A percentile compares a stretch with the other conserved stretches of the same genome.
Conservation (phyloP, 2,888 invertebrate species). For the Coleophora flavipennella region DNA sequence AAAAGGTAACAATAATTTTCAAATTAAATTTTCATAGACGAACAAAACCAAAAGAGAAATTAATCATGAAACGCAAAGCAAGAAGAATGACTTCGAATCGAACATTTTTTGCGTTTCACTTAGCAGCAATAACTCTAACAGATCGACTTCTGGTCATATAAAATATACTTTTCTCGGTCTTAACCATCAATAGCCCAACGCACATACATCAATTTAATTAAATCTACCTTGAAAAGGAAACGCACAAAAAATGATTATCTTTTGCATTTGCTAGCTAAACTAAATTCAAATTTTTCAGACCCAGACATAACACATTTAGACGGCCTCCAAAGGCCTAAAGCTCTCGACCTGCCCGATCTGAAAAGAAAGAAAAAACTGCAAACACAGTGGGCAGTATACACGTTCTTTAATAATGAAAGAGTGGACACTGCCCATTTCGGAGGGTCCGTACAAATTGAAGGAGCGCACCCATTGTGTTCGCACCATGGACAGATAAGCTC, state of each 20-base stretch:
- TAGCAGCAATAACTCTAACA: no score
- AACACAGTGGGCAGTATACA: constrained; percentile 22
- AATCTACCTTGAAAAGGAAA: neutral
- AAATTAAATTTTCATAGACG: no score
- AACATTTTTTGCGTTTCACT: no score
- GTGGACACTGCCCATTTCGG: constrained; percentile 32
- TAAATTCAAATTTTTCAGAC: neutral
- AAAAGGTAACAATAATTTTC: no score
- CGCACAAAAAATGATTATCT: neutral
- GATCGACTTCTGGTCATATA: no score
- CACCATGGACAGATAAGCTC: constrained; percentile 13
- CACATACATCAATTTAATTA: no score
- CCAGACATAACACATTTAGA: neutral
- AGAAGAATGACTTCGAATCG: no score
- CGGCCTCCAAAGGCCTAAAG: neutral
- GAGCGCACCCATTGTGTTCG: constrained; percentile 42
- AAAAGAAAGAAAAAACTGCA: neutral
- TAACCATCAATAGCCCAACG: no score
- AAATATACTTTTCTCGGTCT: no score
- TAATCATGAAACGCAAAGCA: no score
- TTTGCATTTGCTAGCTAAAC: neutral
- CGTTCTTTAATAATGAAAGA: constrained; percentile 34
- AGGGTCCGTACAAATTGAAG: constrained; percentile 41
- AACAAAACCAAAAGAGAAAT: no score
- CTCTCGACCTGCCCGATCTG: no score